phyloP scores from a whole-genome alignment of 1,140 invertebrate genomes.

The Hyles vespertilio region DNA sequence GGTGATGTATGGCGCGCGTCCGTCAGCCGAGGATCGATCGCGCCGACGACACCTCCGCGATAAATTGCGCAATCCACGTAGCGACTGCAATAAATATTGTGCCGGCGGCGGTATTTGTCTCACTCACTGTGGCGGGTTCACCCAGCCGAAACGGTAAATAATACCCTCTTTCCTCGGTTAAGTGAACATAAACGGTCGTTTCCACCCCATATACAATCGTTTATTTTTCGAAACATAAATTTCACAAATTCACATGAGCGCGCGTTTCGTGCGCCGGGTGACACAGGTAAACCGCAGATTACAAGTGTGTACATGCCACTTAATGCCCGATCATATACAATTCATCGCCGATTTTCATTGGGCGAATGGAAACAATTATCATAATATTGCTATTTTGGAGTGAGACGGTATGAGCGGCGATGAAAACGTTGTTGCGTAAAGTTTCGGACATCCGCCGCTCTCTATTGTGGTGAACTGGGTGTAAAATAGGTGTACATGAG shows the following conservation, averaged over 20 bases:
- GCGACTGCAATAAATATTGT: constrained; percentile 72
- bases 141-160: constrained; percentile 73
- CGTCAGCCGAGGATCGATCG: constrained; percentile 66
- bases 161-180: constrained; percentile 75
- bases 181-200: constrained; percentile 75
- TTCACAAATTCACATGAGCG: constrained; percentile 58
- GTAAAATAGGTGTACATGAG: constrained; percentile 58
- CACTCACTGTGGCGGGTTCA: constrained; percentile 69
- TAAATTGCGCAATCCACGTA: constrained; percentile 73
- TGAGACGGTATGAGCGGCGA: constrained; percentile 6
- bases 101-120: constrained; percentile 69
- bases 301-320: not conserved
- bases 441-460: constrained; percentile 26
- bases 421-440: constrained; percentile 11
- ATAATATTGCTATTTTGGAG: not conserved
- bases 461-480: constrained; percentile 49
- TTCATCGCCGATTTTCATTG: too few species aligned
- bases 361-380: not conserved
- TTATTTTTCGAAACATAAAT: constrained; percentile 74
- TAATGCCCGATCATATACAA: too few species aligned
- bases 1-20: constrained; percentile 67
- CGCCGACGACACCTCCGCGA: constrained; percentile 67
- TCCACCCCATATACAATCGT: constrained; percentile 73
- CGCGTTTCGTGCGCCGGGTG: constrained; percentile 35
- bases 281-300: constrained; percentile 32